Base-by-base conservation (phyloP, 2,888 invertebrate species). In the Eilema caniola region DNA sequence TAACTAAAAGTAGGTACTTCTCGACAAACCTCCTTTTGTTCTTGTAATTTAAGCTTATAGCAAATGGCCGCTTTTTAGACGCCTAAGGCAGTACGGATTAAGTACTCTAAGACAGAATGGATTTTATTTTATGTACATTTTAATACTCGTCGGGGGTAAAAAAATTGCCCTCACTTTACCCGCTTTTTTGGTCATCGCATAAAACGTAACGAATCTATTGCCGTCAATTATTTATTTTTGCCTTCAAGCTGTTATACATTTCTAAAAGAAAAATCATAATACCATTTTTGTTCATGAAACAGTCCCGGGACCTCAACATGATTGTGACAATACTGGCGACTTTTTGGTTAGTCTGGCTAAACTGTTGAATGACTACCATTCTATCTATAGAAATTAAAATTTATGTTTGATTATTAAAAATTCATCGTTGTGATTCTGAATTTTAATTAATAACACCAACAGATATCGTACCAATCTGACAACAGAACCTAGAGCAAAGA, bases 401-500 rank as follows among this genome's bases (percentile, higher is more conserved):
- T n/a, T n/a, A n/a, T n/a, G n/a, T n/a, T n/a, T n/a, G n/a, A n/a
- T n/a, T n/a, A n/a, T n/a, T n/a, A 59, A n/a, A 62, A 72, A 12
- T 20, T 28, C 25, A 63, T 53, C 41, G 14, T 41, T 41, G 23
- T 12, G 11, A 11, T 57, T 56, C 10, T 24, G 11, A 57, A 24
- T n/a, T 24, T 3, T 25, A 47, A 59, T 33, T 28, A n/a, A n/a
- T n/a, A 10, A 70, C 47, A 62, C 10, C 56, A 69, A 71, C 62
- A 66, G 37, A 69, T 24, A 47, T 25, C 37, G 28, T 71, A 66
- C 16, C 24, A 53, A 71, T 66, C 69, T 72, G 62, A 72, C 62
- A 71, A 64, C 62, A 56, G 33, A 41, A 62, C n/a, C n/a, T 61
- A 79, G 71, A 62, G 24, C 77, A n/a, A n/a, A n/a, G n/a, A 37